Conservation (phyloP, 2,888 invertebrate species). For the Tachina lurida region DNA sequence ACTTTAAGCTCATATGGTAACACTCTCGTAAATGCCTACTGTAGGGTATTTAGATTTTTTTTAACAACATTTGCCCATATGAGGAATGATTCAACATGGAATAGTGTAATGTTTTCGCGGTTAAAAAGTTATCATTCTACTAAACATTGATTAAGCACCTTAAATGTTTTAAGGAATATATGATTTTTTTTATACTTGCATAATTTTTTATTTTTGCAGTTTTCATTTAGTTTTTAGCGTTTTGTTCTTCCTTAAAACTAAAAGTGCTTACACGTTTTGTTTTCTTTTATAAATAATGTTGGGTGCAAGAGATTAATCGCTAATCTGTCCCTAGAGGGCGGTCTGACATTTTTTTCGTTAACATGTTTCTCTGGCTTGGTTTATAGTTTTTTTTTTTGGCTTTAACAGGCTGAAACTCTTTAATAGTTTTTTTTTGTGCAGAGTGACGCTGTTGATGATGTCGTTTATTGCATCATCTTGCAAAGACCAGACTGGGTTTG, state of each 20-base stretch:
- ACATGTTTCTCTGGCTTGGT: conserved; percentile 34
- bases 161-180: conserved; percentile 60
- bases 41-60: conserved; percentile 4
- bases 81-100: conserved; percentile 14
- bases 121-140: conserved; percentile 66
- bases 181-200: conserved; percentile 18
- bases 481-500: conserved; percentile 12
- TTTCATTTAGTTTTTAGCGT: conserved; percentile 33
- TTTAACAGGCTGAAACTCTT: conserved; percentile 7
- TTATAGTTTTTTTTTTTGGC: conserved; percentile 1
- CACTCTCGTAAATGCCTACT: neutral
- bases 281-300: conserved; percentile 61
- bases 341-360: conserved; percentile 76
- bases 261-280: conserved; percentile 48
- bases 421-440: neutral
- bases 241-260: conserved; percentile 52
- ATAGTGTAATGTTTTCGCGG: conserved; percentile 29
- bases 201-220: conserved; percentile 5
- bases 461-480: conserved; percentile 64
- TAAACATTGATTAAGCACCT: conserved; percentile 69
- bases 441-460: conserved; percentile 69
- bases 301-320: conserved; percentile 79
- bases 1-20: too few species aligned
- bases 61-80: conserved; percentile 4
- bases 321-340: conserved; percentile 82